Evolutionary conservation across 2,797 vertebrate species (phyloP).

Genomic region (Hippopotamyrus pictus): DNA sequence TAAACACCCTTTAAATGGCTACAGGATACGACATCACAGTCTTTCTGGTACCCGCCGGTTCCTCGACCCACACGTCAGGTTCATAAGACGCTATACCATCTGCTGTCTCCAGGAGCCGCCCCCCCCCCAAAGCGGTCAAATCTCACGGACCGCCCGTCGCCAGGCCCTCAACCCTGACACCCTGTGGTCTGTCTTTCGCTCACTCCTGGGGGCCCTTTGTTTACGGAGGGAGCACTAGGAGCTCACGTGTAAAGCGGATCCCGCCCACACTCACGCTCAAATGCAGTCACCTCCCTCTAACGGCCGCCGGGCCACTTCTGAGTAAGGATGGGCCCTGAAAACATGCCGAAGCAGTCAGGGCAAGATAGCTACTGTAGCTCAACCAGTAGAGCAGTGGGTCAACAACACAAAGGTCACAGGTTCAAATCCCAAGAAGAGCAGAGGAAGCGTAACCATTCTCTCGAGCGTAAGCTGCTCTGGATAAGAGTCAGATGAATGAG

Average conservation of each 20-base stretch:
- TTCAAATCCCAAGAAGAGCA: not conserved
- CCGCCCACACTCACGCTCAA: slow-evolving; percentile 49
- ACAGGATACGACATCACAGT: not conserved
- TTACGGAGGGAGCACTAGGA: slow-evolving; percentile 55
- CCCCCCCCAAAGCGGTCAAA: not conserved
- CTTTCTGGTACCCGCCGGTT: not conserved
- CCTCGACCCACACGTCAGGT: not conserved
- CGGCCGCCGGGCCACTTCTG: slow-evolving; percentile 46
- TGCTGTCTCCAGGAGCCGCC: not conserved
- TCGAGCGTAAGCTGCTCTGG: not conserved
- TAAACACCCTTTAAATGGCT: not conserved
- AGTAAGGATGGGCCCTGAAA: not conserved
- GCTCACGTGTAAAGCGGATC: slow-evolving; percentile 48
- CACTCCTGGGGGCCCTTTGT: slow-evolving; percentile 52
- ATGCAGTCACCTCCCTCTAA: slow-evolving; percentile 49
- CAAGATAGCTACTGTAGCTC: not conserved
- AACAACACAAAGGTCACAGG: not conserved
- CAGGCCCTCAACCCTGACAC: not conserved
- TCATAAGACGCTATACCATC: not conserved
- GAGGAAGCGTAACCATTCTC: not conserved
- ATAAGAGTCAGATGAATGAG: not conserved
- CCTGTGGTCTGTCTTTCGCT: slow-evolving; percentile 47
- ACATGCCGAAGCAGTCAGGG: not conserved
- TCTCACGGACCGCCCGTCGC: not conserved
- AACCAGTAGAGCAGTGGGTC: not conserved